Percentiles rank a stretch among this genome's conserved stretches.
These are phyloP conservation scores for Bergia sp. DNA, from an alignment of 92 coral and sea anemone genomes.

Conservation along the genomic window DNA sequence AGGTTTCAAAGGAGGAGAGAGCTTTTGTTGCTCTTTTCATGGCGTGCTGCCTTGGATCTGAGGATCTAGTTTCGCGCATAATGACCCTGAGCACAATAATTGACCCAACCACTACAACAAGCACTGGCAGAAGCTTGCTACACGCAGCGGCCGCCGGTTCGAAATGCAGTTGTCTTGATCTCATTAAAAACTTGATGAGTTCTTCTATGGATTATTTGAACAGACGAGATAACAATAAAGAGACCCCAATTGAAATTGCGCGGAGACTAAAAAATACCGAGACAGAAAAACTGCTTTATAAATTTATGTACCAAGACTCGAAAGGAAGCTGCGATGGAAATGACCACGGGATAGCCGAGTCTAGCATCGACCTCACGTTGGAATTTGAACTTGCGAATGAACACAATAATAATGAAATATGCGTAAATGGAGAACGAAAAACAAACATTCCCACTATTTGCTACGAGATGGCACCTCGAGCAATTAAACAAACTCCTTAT, in stretches of 20 bases:
- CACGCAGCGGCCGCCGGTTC: slow-evolving; percentile 82
- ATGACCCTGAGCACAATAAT: slow-evolving; percentile 42
- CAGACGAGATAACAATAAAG: slow-evolving; percentile 58
- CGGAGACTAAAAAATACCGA: slow-evolving; percentile 56
- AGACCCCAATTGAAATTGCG: slow-evolving; percentile 72
- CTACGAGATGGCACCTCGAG: neutral
- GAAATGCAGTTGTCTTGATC: slow-evolving; percentile 59
- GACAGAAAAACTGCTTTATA: slow-evolving; percentile 59
- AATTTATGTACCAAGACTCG: slow-evolving; percentile 40
- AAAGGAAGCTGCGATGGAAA: slow-evolving; percentile 13
- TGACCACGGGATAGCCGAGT: slow-evolving; percentile 44
- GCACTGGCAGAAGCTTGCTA: slow-evolving; percentile 68
- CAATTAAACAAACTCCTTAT: slow-evolving; percentile 11
- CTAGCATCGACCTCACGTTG: slow-evolving; percentile 54
- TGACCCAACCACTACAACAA: slow-evolving; percentile 56
- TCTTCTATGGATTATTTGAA: slow-evolving; percentile 49
- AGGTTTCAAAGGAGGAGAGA: slow-evolving; percentile 75
- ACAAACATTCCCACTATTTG: slow-evolving; percentile 42
- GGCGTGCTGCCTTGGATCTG: slow-evolving; percentile 71
- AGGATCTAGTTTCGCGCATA: slow-evolving; percentile 53
- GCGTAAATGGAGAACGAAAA: slow-evolving; percentile 34
- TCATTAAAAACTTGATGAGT: slow-evolving; percentile 62
- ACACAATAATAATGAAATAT: slow-evolving; percentile 14
- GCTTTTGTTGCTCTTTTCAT: slow-evolving; percentile 76
- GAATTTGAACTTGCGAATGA: slow-evolving; percentile 20